Percentiles rank a stretch among this genome's conserved stretches.
Conservation (phyloP, 2,888 invertebrate species). For the Nomada ferruginata region DNA sequence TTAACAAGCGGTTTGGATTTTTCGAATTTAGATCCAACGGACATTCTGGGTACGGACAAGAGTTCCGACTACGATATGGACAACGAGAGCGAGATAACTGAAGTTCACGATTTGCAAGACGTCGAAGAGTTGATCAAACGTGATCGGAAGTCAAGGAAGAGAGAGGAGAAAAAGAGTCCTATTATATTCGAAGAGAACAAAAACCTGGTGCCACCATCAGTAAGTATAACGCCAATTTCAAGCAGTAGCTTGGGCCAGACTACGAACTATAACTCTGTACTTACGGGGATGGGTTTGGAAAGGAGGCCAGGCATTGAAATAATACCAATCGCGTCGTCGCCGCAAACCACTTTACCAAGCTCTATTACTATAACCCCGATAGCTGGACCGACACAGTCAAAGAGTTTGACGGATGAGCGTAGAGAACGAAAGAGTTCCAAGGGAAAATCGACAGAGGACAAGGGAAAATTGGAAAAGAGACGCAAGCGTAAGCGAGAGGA, state of each 20-base stretch:
- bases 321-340: slow-evolving; percentile 90
- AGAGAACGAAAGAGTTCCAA: slow-evolving; percentile 85
- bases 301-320: slow-evolving; percentile 93
- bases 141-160: slow-evolving; percentile 87
- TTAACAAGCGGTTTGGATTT: slow-evolving; percentile 85
- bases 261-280: slow-evolving; percentile 86
- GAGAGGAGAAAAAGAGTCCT: slow-evolving; percentile 85
- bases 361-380: slow-evolving; percentile 96
- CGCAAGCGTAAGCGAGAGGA: slow-evolving; percentile 91
- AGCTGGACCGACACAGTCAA: slow-evolving; percentile 85
- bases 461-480: slow-evolving; percentile 88
- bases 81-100: slow-evolving; percentile 86
- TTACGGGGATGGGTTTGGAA: slow-evolving; percentile 87
- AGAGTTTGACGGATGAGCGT: slow-evolving; percentile 81
- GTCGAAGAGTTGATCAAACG: slow-evolving; percentile 87
- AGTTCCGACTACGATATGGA: slow-evolving; percentile 87
- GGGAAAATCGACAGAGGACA: slow-evolving; percentile 81
- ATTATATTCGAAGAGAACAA: slow-evolving; percentile 86
- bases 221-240: slow-evolving; percentile 87
- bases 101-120: slow-evolving; percentile 85
- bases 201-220: slow-evolving; percentile 86
- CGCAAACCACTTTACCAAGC: slow-evolving; percentile 89
- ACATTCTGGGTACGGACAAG: slow-evolving; percentile 85
- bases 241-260: slow-evolving; percentile 83
- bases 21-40: slow-evolving; percentile 87